These are phyloP conservation scores for Philereme vetulata DNA, from an alignment of 2,888 invertebrate species.

Conservation along the genomic window DNA sequence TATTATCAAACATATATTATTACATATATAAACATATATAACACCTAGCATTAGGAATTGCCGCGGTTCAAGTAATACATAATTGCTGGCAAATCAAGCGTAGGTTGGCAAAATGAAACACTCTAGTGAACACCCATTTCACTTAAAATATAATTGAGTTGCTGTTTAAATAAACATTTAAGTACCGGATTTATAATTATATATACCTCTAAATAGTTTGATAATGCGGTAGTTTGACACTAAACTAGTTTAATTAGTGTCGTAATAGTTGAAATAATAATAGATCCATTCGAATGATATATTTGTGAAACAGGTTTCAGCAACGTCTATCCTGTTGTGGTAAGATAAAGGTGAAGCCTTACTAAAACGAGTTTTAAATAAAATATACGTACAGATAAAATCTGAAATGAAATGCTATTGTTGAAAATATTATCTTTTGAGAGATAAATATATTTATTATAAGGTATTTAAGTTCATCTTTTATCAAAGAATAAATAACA, in stretches of 20 bases:
- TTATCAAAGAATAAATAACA: too few relatives aligned
- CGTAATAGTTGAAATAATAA: slow-evolving; percentile 9
- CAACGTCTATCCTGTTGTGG: slow-evolving; percentile 5
- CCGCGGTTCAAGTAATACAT: too few relatives aligned
- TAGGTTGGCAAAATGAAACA: background rate
- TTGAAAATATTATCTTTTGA: too few relatives aligned
- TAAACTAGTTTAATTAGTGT: slow-evolving; percentile 5
- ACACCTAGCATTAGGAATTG: too few relatives aligned
- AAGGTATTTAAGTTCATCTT: too few relatives aligned
- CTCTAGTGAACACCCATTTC: background rate
- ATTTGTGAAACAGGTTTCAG: slow-evolving; percentile 12
- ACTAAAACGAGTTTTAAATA: slow-evolving; percentile 6
- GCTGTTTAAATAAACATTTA: background rate
- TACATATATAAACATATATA: too few relatives aligned
- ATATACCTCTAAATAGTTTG: background rate
- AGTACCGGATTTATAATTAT: background rate
- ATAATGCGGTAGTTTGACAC: background rate
- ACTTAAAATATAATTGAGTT: background rate
- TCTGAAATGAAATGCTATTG: too few relatives aligned
- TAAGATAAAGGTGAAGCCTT: slow-evolving; percentile 13
- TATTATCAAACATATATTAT: too few relatives aligned
- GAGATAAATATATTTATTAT: too few relatives aligned
- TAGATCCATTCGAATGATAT: slow-evolving; percentile 4
- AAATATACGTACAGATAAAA: background rate
- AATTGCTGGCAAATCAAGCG: background rate